Percentiles rank a stretch among this genome's conserved stretches.
phyloP scores from a whole-genome alignment of 2,797 vertebrate genomes.

The Etheostoma perlongum region DNA sequence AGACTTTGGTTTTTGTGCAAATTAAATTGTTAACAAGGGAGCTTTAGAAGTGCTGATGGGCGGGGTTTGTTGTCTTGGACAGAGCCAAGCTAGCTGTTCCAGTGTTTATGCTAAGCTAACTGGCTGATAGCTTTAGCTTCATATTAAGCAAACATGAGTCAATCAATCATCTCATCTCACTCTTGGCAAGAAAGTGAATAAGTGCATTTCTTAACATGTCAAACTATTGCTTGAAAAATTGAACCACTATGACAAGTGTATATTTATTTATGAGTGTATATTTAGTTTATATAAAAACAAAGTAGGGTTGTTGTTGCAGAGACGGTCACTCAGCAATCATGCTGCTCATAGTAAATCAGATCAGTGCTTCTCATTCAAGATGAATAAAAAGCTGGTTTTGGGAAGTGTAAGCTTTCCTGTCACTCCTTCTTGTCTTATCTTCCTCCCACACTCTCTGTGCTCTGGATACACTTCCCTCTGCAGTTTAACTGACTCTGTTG shows the following conservation, averaged over 20 bases:
- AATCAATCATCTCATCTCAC: not conserved
- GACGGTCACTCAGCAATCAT: not conserved
- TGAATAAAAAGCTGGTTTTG: not conserved
- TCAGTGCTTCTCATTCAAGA: slow-evolving; percentile 6
- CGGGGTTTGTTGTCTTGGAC: not conserved
- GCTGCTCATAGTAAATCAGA: not conserved
- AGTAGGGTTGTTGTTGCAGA: not conserved
- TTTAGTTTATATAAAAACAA: not conserved
- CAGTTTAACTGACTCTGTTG: slow-evolving; percentile 26
- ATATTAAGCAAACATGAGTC: not conserved
- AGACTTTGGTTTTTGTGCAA: not conserved
- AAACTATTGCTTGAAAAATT: not conserved
- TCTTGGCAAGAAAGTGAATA: not conserved
- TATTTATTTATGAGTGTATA: not conserved
- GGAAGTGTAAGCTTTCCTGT: not conserved
- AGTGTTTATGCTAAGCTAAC: not conserved
- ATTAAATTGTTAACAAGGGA: not conserved
- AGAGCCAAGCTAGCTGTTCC: not conserved
- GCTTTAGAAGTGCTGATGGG: not conserved
- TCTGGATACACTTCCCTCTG: slow-evolving; percentile 17
- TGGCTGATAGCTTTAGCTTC: not conserved
- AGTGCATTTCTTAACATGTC: not conserved
- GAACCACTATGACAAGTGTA: not conserved
- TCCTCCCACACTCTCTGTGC: slow-evolving; percentile 32
- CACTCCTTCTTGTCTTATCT: slow-evolving; percentile 7